phyloP scores from a whole-genome alignment of 2,888 invertebrate genomes.

The Prosopocoilus inquinatus region DNA sequence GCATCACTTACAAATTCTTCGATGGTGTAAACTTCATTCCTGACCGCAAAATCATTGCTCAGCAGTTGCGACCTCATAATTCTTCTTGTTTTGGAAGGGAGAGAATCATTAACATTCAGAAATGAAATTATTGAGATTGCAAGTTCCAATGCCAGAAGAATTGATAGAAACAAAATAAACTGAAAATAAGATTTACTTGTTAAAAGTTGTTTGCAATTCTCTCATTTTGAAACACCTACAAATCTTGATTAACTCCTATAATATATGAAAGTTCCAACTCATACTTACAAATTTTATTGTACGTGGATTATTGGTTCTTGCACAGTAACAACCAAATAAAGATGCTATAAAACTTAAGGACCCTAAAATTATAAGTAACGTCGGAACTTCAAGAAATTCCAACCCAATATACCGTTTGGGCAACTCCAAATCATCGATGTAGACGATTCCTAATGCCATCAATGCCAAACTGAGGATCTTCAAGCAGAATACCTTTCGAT shows the following conservation, averaged over 20 bases:
- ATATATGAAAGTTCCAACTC: neutral
- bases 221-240: too few species aligned
- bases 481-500: slow-evolving; percentile 13
- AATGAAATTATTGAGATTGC: slow-evolving; percentile 63
- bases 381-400: slow-evolving; percentile 53
- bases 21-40: slow-evolving; percentile 26
- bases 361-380: slow-evolving; percentile 65
- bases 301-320: slow-evolving; percentile 30
- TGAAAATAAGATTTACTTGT: slow-evolving; percentile 42
- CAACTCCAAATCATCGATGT: slow-evolving; percentile 33
- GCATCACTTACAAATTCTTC: slow-evolving; percentile 33
- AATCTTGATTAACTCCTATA: neutral
- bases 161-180: slow-evolving; percentile 67
- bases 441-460: slow-evolving; percentile 34
- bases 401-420: slow-evolving; percentile 30
- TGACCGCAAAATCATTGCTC: slow-evolving; percentile 12
- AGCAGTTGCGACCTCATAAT: slow-evolving; percentile 27
- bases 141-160: slow-evolving; percentile 67
- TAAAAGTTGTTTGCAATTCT: too few species aligned
- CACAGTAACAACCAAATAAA: slow-evolving; percentile 34
- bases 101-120: slow-evolving; percentile 54
- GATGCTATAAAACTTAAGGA: slow-evolving; percentile 53
- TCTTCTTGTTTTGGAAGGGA: slow-evolving; percentile 21
- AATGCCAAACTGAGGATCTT: slow-evolving; percentile 37
- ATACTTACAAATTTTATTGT: slow-evolving; percentile 31